Evolutionary conservation across 2,888 invertebrate species (phyloP).

Genomic region (Clistopyga incitator): DNA sequence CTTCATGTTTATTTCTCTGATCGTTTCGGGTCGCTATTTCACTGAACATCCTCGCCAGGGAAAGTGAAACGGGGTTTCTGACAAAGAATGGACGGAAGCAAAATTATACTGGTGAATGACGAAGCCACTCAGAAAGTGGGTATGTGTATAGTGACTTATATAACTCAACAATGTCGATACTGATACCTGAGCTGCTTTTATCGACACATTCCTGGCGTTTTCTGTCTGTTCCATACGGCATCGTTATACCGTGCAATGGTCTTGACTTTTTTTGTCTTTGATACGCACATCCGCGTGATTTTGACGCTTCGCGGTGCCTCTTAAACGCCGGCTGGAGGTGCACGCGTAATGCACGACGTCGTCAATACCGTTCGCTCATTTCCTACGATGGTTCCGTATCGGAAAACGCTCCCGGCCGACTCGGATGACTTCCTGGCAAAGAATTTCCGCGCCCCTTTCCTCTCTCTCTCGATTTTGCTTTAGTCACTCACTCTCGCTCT

Average conservation of each 20-base stretch:
- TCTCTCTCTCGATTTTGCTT: background rate
- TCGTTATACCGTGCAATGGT: background rate
- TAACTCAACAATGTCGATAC: background rate
- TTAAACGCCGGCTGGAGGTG: background rate
- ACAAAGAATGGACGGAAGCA: background rate
- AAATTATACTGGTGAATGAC: background rate
- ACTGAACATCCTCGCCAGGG: background rate
- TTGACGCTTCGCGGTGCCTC: too few relatives aligned
- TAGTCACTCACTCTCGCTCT: conserved; percentile 6
- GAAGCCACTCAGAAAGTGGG: background rate
- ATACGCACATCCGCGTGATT: background rate
- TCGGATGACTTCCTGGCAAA: conserved; percentile 47
- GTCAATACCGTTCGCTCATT: conserved; percentile 41
- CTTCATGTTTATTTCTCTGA: background rate
- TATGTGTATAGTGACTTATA: background rate
- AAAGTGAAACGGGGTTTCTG: background rate
- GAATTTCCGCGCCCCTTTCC: conserved; percentile 6
- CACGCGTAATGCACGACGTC: background rate
- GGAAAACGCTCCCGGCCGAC: conserved; percentile 44
- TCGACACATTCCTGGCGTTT: background rate
- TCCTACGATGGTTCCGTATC: conserved; percentile 38
- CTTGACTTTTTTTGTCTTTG: background rate
- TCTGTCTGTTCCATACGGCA: too few relatives aligned
- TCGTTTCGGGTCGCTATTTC: background rate
- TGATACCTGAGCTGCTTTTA: background rate